These are phyloP conservation scores for Frieseomelitta varia DNA, from an alignment of 1,140 invertebrate genomes.

Conservation along the genomic window DNA sequence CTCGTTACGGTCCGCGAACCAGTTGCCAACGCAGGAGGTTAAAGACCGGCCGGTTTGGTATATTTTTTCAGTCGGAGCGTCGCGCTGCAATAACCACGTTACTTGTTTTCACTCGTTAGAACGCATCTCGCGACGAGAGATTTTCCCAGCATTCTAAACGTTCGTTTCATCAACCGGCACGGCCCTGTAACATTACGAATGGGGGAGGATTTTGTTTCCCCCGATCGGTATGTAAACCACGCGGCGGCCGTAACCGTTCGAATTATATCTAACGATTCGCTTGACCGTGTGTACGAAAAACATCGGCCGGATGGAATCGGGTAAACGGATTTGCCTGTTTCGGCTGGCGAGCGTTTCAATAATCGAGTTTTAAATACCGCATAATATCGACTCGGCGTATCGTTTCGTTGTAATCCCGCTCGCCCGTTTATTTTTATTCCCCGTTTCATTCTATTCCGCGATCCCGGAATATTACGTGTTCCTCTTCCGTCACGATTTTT, in stretches of 20 bases:
- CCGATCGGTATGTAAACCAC: constrained; percentile 34
- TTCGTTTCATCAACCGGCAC: not conserved
- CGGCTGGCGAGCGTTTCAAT: constrained; percentile 25
- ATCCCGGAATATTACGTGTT: not conserved
- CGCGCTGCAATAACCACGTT: not conserved
- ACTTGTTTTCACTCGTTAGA: constrained; percentile 2
- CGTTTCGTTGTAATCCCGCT: constrained; percentile 27
- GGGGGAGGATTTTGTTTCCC: constrained; percentile 23
- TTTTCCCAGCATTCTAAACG: constrained; percentile 22
- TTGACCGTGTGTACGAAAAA: constrained; percentile 28
- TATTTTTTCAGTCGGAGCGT: not conserved
- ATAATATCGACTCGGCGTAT: constrained; percentile 33
- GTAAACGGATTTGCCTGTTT: constrained; percentile 23
- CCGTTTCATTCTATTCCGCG: not conserved
- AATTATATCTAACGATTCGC: constrained; percentile 40
- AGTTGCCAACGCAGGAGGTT: too few relatives aligned
- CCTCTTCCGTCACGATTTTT: not conserved
- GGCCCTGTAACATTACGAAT: constrained; percentile 7
- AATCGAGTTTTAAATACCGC: constrained; percentile 52
- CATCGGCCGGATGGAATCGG: constrained; percentile 2
- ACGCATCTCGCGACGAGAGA: not conserved
- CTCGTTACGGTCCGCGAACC: too few relatives aligned
- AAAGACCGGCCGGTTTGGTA: not conserved
- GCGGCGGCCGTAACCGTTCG: not conserved
- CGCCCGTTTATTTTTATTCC: not conserved